Evolutionary conservation across 2,797 vertebrate species (phyloP).

Genomic region (Mergus octosetaceus): DNA sequence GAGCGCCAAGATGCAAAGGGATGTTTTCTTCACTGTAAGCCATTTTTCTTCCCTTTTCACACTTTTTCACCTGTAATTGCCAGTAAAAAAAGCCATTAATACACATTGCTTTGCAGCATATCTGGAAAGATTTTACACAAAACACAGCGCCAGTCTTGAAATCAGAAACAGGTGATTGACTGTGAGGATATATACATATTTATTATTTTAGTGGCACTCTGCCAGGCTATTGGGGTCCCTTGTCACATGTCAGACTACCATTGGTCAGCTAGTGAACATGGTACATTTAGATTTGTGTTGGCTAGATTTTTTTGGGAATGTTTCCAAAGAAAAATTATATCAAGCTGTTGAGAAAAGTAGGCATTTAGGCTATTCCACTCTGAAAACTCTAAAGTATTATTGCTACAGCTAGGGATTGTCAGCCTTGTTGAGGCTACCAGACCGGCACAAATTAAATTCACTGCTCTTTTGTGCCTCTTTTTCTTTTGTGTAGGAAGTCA

Average conservation of each 20-base stretch:
- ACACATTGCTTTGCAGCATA: background rate
- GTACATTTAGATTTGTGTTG: background rate
- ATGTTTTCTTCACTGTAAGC: background rate
- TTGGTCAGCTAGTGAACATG: background rate
- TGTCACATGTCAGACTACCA: background rate
- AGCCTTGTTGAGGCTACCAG: background rate
- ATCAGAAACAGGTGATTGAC: background rate
- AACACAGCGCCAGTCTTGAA: background rate
- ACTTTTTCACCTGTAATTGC: background rate
- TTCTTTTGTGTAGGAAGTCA: background rate
- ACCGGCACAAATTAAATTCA: background rate
- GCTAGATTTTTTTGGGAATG: background rate
- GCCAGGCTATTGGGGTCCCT: background rate
- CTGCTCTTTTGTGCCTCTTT: background rate
- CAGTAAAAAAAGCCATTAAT: background rate
- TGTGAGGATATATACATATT: background rate
- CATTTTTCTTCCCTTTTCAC: background rate
- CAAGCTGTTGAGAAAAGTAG: background rate
- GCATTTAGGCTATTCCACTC: background rate
- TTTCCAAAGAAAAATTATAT: background rate
- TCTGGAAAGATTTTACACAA: background rate
- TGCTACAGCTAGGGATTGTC: background rate
- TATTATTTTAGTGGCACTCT: background rate
- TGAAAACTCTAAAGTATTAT: background rate
- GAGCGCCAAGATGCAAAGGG: background rate